phyloP scores from a whole-genome alignment of 1,140 invertebrate genomes.

The Bathynomus jamesi region DNA sequence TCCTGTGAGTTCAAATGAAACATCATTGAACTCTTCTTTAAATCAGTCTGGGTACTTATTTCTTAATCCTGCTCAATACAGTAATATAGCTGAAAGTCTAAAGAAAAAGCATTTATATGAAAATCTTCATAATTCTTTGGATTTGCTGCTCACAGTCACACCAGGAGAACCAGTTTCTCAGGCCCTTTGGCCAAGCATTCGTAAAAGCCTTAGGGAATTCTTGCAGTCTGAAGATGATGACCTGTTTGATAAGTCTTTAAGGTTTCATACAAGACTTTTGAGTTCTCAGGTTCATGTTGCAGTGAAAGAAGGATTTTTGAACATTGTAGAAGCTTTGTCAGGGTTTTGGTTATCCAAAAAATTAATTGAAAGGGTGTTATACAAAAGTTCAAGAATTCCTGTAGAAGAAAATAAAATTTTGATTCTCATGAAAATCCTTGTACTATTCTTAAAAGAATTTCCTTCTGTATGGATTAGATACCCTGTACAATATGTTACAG shows the following conservation, averaged over 20 bases:
- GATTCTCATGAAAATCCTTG: slow-evolving; percentile 22
- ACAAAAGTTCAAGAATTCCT: slow-evolving; percentile 11
- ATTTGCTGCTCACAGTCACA: slow-evolving; percentile 30
- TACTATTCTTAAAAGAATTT: slow-evolving; percentile 28
- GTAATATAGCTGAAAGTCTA: slow-evolving; percentile 21
- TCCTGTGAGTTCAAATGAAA: slow-evolving; percentile 25
- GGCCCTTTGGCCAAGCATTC: slow-evolving; percentile 25
- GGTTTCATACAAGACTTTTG: slow-evolving; percentile 33
- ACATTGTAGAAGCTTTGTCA: slow-evolving; percentile 31
- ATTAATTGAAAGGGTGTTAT: slow-evolving; percentile 17
- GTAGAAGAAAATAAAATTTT: slow-evolving; percentile 20
- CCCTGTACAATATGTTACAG: slow-evolving; percentile 28
- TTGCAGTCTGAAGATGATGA: slow-evolving; percentile 25
- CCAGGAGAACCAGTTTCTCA: slow-evolving; percentile 34
- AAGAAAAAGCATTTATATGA: slow-evolving; percentile 14
- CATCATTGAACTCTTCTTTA: slow-evolving; percentile 32
- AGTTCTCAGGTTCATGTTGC: slow-evolving; percentile 32
- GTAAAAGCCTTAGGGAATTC: slow-evolving; percentile 23
- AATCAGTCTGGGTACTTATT: slow-evolving; percentile 34
- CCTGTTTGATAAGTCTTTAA: slow-evolving; percentile 31
- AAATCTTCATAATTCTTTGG: slow-evolving; percentile 18
- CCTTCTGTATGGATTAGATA: slow-evolving; percentile 33
- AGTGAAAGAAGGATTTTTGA: slow-evolving; percentile 34
- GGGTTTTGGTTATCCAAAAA: slow-evolving; percentile 33
- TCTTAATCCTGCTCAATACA: slow-evolving; percentile 28